These are phyloP conservation scores for Sicus ferrugineus DNA, from an alignment of 2,888 invertebrate genomes.

Conservation along the genomic window DNA sequence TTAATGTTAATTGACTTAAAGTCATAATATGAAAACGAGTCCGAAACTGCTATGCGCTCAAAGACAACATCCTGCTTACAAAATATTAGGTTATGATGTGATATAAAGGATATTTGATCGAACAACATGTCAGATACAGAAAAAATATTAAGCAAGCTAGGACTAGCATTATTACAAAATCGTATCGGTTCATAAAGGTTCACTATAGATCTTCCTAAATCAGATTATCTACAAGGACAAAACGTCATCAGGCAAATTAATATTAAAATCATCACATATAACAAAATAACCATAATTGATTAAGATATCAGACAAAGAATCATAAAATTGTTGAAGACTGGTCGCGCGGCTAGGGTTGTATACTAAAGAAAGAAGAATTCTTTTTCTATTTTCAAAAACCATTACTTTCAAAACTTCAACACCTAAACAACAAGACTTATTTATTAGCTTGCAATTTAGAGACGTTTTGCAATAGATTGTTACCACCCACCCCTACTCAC, in stretches of 20 bases:
- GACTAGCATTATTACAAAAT: too few species aligned
- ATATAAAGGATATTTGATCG: neutral
- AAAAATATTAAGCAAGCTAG: neutral
- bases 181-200: too few species aligned
- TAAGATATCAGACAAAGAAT: neutral
- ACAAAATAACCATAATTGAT: too few species aligned
- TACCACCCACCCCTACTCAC: too few species aligned
- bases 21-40: too few species aligned
- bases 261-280: conserved; percentile 8
- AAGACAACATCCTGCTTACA: too few species aligned
- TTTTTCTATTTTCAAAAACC: neutral
- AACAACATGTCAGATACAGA: neutral
- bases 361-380: neutral
- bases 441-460: neutral
- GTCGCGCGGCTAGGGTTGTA: neutral
- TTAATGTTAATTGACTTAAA: neutral
- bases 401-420: neutral
- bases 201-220: too few species aligned
- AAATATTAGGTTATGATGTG: neutral
- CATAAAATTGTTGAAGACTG: neutral
- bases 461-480: too few species aligned
- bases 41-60: too few species aligned
- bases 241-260: neutral
- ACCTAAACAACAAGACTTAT: neutral
- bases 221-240: too few species aligned